Evolutionary conservation across 2,113 vertebrate species (phyloP), one percentile per base, ranked within the genome.

Genomic region (Desmodus rotundus): DNA sequence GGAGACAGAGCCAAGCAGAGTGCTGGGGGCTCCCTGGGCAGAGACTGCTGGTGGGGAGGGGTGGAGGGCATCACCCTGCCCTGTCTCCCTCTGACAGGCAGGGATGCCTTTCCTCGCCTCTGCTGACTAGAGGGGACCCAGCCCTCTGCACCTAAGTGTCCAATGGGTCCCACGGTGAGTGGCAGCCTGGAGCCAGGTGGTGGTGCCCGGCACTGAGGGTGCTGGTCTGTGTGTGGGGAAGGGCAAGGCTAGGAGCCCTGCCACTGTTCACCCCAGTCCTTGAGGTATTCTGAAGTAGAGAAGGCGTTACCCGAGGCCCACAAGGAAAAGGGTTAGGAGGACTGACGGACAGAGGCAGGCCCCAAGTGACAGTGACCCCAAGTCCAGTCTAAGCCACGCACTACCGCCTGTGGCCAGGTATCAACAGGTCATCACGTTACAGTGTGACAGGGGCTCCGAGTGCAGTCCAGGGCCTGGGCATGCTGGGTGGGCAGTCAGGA

Each of bases 391-490:
- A 4, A 91, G 93, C 61, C 63, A 43, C 78, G 3, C 24, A 38
- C 4, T 8, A 50, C 80, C 4, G 19, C 36, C 83, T 0, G 33
- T 13, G 0, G 11, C 81, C 63, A 6, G 96, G 41, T 86, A 87
- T 96, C 96, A 61, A 94, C 95, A 96, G 95, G 97, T 98, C 97
- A 98, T 97, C 38, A 82, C 95, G 0, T 97, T 97, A 56, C 1
- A 80, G 95, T 99, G 99, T 87, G 99, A 99, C 97, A 99, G 97
- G 65, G 99, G 98, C 97, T 97, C 98, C 6, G 98, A 96, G 54
- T 97, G 99, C 97, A 98, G 98, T 97, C 99, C 97, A 0, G 98
- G 97, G 2, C 98, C 97, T 1, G 98, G 97, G 87, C 98, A 98
- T 50, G 98, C 93, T 41, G 98, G 95, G 33, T 97, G 98, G 41